A percentile compares a stretch with the other conserved stretches of the same genome.
Evolutionary conservation across 37 sponge, comb jelly and placozoan species (phyloP).

Genomic region (Eunapius fragilis): DNA sequence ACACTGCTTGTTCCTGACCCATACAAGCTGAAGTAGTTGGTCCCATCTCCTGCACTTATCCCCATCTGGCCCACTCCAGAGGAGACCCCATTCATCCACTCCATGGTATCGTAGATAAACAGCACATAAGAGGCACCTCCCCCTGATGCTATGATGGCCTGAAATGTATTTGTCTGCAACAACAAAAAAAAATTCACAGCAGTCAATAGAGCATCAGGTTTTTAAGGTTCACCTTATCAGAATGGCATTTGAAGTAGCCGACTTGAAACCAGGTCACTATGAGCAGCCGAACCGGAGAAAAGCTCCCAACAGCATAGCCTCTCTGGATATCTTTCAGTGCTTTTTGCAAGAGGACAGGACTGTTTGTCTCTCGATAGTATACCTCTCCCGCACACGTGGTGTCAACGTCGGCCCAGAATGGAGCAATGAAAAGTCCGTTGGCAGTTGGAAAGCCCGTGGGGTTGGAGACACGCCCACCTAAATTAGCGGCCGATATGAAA

Average conservation of each 20-base stretch:
- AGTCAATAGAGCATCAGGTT: not conserved
- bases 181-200: not conserved
- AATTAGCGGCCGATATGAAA: not conserved
- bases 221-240: not conserved
- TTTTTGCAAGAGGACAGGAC: not conserved
- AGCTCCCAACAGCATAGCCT: not conserved
- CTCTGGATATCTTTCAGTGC: not conserved
- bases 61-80: slow-evolving; percentile 12
- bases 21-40: not conserved
- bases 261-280: slow-evolving; percentile 10
- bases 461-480: not conserved
- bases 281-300: not conserved
- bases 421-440: slow-evolving; percentile 4
- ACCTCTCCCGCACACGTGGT: not conserved
- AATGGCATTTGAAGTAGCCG: slow-evolving; percentile 4
- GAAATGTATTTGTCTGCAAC: slow-evolving; percentile 11
- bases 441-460: not conserved
- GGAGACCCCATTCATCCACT: slow-evolving; percentile 28
- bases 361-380: slow-evolving; percentile 10
- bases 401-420: slow-evolving; percentile 23
- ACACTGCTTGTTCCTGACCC: slow-evolving; percentile 14
- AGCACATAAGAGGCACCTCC: slow-evolving; percentile 16
- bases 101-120: slow-evolving; percentile 8
- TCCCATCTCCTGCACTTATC: slow-evolving; percentile 30
- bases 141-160: slow-evolving; percentile 11